These are phyloP conservation scores for Bemisia tabaci DNA, from an alignment of 1,140 invertebrate species.

Conservation along the genomic window DNA sequence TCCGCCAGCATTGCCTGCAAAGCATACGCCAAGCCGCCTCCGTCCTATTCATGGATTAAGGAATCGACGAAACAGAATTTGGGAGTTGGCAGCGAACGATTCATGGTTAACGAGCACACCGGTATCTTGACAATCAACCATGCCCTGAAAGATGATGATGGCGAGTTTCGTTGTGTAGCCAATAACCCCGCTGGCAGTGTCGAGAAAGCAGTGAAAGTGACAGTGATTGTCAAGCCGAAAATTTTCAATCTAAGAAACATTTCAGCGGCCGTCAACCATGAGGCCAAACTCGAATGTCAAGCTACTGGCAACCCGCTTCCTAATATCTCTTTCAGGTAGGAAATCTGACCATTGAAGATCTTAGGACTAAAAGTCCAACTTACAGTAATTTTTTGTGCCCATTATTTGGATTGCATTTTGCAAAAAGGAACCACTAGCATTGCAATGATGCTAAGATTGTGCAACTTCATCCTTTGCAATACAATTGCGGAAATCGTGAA, in stretches of 20 bases:
- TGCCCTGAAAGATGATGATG: conserved; percentile 61
- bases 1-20: conserved; percentile 54
- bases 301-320: conserved; percentile 64
- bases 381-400: no score
- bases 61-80: conserved; percentile 39
- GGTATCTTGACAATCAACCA: conserved; percentile 55
- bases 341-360: no score
- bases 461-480: no score
- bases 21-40: conserved; percentile 67
- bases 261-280: conserved; percentile 45
- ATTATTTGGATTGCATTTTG: no score
- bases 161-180: conserved; percentile 68
- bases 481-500: no score
- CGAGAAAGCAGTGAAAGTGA: conserved; percentile 44
- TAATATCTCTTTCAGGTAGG: conserved; percentile 53
- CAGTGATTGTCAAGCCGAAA: conserved; percentile 56
- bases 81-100: conserved; percentile 45
- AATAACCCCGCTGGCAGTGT: conserved; percentile 61
- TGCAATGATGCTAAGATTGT: no score
- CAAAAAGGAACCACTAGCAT: no score
- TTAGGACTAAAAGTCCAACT: no score
- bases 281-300: conserved; percentile 54
- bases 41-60: conserved; percentile 64
- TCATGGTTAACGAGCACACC: conserved; percentile 52
- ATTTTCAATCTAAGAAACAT: conserved; percentile 63